A percentile compares a stretch with the other conserved stretches of the same genome.
phyloP scores from a whole-genome alignment of 2,797 vertebrate genomes.

The Clamator glandarius region DNA sequence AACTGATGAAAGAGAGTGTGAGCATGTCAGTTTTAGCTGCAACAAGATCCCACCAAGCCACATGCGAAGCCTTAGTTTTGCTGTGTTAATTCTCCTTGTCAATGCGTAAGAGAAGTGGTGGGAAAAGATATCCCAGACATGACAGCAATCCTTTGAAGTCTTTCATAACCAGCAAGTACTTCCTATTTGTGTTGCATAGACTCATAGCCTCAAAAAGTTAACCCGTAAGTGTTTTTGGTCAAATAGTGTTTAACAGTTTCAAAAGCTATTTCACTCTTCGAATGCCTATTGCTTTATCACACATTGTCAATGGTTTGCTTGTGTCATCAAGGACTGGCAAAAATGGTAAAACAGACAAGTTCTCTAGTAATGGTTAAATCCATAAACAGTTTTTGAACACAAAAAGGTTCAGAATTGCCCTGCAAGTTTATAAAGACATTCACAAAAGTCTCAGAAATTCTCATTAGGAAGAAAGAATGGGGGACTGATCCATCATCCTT shows the following conservation, averaged over 20 bases:
- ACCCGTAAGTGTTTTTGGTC: background rate
- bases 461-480: background rate
- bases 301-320: background rate
- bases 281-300: background rate
- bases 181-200: background rate
- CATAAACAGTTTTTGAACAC: background rate
- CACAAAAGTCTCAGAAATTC: background rate
- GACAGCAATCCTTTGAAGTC: background rate
- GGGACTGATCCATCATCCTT: background rate
- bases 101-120: background rate
- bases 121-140: background rate
- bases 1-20: background rate
- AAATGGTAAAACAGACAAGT: background rate
- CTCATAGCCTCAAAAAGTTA: background rate
- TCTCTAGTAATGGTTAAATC: background rate
- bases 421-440: background rate
- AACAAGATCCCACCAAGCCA: background rate
- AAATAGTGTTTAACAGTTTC: background rate
- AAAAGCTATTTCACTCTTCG: background rate
- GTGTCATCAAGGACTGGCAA: background rate
- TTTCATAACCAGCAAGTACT: background rate
- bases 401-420: background rate
- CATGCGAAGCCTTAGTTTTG: background rate
- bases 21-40: background rate
- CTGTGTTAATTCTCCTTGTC: background rate